Base-by-base conservation (phyloP, 2,113 vertebrate species). In the Zosterops pallidus region DNA sequence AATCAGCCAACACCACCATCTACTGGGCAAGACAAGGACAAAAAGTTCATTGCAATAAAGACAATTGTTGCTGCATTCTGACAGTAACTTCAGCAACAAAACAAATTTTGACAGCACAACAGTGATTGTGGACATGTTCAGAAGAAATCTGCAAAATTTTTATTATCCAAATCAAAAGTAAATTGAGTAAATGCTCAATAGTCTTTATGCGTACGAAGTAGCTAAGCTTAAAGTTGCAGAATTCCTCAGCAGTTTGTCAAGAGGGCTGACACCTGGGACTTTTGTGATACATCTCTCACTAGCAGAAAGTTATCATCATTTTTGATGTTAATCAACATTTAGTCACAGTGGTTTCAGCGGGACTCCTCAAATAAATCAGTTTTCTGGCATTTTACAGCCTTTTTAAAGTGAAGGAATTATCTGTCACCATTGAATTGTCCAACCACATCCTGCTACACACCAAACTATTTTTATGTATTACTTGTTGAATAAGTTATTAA, bases 1-100 rank as follows among this genome's bases (percentile, higher is more conserved):
- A 93, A 92, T 63, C 94, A 97, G 97, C 82, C 97, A 97, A 97
- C 82, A 98, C 94, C 97, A 98, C 98, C 98, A 98, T 98, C 98
- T 98, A 97, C 98, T 98, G 98, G 98, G 94, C 97, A 97, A 97
- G 84, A 78, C 49, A 67, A 96, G 94, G 95, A 97, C 97, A 92
- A 93, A 94, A 93, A 94, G 52, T 83, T 53, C 59, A 64, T 31
- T 37, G 52, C 52, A 79, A 79, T 65, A 53, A 91, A 94, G 82
- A 86, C 53, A 93, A 74, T 15, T 83, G 47, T 42, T 86, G 64
- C 55, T 74, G 25, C 68, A 50, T 59, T 86, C 68, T 70, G 72
- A 59, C 59, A 70, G 47, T 22, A 71, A 29, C 33, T 83, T 67
- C 63, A 62, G 57, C 21, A 86, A 55, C 17, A 60, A 85, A 85